Conservation (phyloP, 2,888 invertebrate species). For the Pristionchus maxplancki region DNA sequence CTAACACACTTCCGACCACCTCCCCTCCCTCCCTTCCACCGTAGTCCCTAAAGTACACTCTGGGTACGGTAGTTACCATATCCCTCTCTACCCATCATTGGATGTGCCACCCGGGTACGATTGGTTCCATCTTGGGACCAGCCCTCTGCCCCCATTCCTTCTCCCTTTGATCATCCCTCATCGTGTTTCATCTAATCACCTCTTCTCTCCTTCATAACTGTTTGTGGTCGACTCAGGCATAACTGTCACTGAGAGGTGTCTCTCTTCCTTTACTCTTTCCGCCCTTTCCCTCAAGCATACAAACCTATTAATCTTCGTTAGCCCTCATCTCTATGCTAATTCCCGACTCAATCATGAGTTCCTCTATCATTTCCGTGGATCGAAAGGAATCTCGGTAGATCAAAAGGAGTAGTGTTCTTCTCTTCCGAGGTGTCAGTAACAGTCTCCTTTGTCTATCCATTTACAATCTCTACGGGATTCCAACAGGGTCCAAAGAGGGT, state of each 20-base stretch:
- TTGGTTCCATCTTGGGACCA: neutral
- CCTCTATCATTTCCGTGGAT: neutral
- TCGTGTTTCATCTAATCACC: constrained; percentile 19
- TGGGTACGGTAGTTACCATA: neutral
- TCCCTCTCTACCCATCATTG: neutral
- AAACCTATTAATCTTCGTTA: constrained; percentile 14
- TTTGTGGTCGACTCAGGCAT: neutral
- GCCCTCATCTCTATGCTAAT: neutral
- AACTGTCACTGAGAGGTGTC: neutral
- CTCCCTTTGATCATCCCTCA: neutral
- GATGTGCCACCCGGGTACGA: neutral
- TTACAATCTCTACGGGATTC: constrained; percentile 25
- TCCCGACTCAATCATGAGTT: constrained; percentile 6
- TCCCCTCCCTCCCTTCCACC: neutral
- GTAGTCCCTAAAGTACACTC: constrained; percentile 12
- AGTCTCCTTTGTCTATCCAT: constrained; percentile 21
- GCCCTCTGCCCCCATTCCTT: neutral
- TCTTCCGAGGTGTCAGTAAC: constrained; percentile 1
- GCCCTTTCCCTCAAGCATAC: neutral
- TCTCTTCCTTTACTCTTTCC: neutral
- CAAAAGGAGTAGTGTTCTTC: neutral
- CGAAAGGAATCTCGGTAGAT: neutral
- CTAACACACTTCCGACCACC: neutral
- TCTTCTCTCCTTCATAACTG: neutral
- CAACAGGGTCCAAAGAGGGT: constrained; percentile 6